Base-by-base conservation (phyloP, 2,113 vertebrate species). In the Bubo blakistoni region DNA sequence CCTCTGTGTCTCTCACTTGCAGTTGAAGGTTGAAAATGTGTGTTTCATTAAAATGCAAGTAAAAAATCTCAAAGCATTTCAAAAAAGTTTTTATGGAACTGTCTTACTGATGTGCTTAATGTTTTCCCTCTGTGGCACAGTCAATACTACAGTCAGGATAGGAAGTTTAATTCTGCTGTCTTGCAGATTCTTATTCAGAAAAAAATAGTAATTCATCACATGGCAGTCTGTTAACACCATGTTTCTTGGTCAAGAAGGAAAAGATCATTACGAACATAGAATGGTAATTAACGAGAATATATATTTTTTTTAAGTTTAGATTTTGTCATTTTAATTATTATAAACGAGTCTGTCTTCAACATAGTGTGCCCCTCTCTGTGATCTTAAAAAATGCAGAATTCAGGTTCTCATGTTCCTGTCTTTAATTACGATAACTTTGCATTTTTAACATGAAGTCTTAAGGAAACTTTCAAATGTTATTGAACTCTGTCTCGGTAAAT, bases 351-450 rank as follows among this genome's bases (percentile, higher is more conserved):
- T 76, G 5, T 80, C 46, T 92, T 92, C 71, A 73, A 15, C 16
- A 5, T 14, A 42, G 12, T 7, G 4, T 74, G 27, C 18, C 27
- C 14, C 17, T 30, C 20, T 59, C 22, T 0, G 0, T 29, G n/a
- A 49, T 36, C 15, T 51, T 67, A 32, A 84, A 42, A 84, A 61
- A 29, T 70, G n/a, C 12, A 22, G 30, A 73, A 42, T 85, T 65
- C 22, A 26, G 8, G 5, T 71, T 80, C 51, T 83, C 24, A 2
- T 7, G 5, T 80, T 92, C 24, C 57, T 8, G 10, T 91, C 34
- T 88, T 6, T 74, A 63, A 47, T 77, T 92, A 38, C 0, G 8
- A 5, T 49, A 62, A 66, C 40, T 40, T 70, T 42, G 19, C 27
- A 11, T 51, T 92, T 91, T 76, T 85, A 49, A 36, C 16, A 16